A percentile compares a stretch with the other conserved stretches of the same genome.
phyloP scores from a whole-genome alignment of 2,113 vertebrate genomes.

The Morone saxatilis region DNA sequence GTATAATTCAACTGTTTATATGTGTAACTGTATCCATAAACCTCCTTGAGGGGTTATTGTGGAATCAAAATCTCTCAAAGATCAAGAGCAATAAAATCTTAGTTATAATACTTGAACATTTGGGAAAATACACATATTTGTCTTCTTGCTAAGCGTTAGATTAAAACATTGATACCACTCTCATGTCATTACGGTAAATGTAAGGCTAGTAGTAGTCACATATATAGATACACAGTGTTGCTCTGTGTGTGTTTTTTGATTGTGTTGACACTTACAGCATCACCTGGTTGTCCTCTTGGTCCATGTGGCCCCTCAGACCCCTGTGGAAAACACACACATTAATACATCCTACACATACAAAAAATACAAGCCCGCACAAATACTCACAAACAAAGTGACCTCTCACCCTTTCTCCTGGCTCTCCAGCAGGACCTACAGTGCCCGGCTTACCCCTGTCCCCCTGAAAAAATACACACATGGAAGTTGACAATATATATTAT shows the following conservation, averaged over 20 bases:
- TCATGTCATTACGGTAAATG: no score
- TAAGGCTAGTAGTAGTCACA: no score
- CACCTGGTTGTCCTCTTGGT: slow-evolving; percentile 84
- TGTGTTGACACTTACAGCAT: slow-evolving; percentile 77
- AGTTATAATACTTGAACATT: no score
- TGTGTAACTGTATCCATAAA: not conserved
- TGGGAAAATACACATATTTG: no score
- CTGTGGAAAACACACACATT: slow-evolving; percentile 48
- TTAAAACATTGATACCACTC: no score
- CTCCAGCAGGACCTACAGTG: slow-evolving; percentile 69
- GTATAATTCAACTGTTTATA: not conserved
- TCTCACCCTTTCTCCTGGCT: slow-evolving; percentile 89
- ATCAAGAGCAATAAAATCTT: no score
- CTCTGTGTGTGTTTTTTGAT: not conserved
- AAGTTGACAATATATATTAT: not conserved
- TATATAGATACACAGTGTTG: no score
- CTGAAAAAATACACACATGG: slow-evolving; percentile 50
- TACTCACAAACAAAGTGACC: not conserved
- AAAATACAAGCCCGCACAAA: not conserved
- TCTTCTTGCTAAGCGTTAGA: no score
- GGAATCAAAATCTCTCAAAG: not conserved
- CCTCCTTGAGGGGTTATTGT: not conserved
- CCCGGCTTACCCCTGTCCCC: slow-evolving; percentile 83
- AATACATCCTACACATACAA: not conserved
- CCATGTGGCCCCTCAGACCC: slow-evolving; percentile 82